Evolutionary conservation across 2,113 vertebrate genomes (phyloP).

Genomic region (Marmota monax): DNA sequence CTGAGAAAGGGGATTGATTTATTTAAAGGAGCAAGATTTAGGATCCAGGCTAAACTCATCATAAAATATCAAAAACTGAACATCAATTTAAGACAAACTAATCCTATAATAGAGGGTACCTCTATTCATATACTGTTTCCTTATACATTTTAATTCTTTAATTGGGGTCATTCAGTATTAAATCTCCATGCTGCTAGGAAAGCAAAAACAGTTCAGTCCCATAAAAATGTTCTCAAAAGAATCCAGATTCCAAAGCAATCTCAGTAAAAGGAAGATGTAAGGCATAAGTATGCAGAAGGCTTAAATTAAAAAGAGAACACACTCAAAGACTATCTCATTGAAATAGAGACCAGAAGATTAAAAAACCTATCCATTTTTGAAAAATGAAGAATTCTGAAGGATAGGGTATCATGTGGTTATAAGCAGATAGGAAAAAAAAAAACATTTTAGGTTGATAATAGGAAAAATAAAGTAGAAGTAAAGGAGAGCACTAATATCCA

Average conservation of each 20-base stretch:
- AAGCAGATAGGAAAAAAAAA: slow-evolving; percentile 42
- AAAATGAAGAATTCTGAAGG: slow-evolving; percentile 41
- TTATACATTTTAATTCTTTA: not conserved
- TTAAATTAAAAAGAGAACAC: not conserved
- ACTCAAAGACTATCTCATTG: not conserved
- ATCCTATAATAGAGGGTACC: not conserved
- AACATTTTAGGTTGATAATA: not conserved
- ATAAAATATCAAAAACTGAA: slow-evolving; percentile 51
- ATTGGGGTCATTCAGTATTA: not conserved
- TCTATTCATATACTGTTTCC: not conserved
- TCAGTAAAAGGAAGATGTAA: slow-evolving; percentile 26
- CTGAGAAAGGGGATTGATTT: not conserved
- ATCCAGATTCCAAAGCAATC: not conserved
- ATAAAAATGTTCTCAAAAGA: slow-evolving; percentile 33
- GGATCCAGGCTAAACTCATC: slow-evolving; percentile 15
- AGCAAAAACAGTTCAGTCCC: not conserved
- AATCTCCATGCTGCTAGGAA: not conserved
- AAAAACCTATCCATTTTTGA: slow-evolving; percentile 24
- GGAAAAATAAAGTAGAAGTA: not conserved
- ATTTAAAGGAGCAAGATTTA: not conserved
- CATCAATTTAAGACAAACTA: slow-evolving; percentile 40
- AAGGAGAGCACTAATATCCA: slow-evolving; percentile 41
- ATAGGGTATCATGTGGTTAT: not conserved
- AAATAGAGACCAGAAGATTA: slow-evolving; percentile 47
- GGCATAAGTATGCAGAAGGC: not conserved